phyloP scores from a whole-genome alignment of 2,888 invertebrate species.

The Noctua comes region DNA sequence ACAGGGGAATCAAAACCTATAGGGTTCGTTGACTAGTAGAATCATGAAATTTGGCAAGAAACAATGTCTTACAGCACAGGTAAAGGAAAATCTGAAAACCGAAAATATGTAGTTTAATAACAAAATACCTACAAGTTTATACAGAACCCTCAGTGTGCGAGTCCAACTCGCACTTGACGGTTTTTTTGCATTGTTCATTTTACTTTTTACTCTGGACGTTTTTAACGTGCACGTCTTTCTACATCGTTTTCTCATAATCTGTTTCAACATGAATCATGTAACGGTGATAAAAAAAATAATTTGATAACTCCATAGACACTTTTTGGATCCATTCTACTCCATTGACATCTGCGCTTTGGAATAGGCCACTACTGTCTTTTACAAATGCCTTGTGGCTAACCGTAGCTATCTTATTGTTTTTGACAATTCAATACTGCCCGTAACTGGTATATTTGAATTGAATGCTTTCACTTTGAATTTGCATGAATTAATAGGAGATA shows the following conservation, averaged over 20 bases:
- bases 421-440: not conserved
- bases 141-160: no score
- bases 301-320: not conserved
- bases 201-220: not conserved
- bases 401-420: not conserved
- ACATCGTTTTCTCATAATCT: not conserved
- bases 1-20: no score
- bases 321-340: no score
- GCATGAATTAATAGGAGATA: conserved; percentile 24
- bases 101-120: no score
- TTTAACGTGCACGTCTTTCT: no score
- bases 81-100: no score
- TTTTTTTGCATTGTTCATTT: not conserved
- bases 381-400: not conserved
- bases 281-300: not conserved
- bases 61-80: no score
- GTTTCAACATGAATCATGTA: not conserved
- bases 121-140: no score
- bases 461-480: not conserved
- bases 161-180: no score
- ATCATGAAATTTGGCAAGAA: no score
- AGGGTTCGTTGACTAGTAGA: no score
- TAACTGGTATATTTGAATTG: not conserved
- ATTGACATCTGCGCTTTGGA: not conserved
- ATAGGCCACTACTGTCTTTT: not conserved